Evolutionary conservation across 2,113 vertebrate genomes (phyloP), one percentile per base, ranked within the genome.

Genomic region (Cheirogaleus medius): DNA sequence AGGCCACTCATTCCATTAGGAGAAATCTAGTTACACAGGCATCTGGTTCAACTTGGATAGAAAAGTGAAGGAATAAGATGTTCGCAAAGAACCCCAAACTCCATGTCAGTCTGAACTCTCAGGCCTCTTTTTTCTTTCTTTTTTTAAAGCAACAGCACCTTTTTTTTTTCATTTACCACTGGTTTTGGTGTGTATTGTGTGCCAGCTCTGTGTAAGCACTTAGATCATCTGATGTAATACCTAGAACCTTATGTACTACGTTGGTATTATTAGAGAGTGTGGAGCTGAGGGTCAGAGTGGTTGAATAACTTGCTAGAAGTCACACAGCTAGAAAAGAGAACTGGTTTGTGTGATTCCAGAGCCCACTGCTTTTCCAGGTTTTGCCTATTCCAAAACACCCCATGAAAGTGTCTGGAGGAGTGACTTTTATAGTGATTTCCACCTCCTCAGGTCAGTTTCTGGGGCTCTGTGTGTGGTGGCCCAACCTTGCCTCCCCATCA

Each of bases 291-390:
- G n/a, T 58, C 52, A 80, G 82, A 69, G 69, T 84, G 37, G 42
- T 73, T 87, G 81, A 44, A 47, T 63, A 86, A 68, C 39, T 88
- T 81, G 44, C 34, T 13, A 3, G 0, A 56, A 78, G 54, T 60
- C 39, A 42, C 21, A 54, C 56, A 56, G 68, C 56, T 37, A 66
- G 83, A 63, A 80, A 64, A 49, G 52, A 60, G 87, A 68, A 49
- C 69, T 34, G 52, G 39, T 94, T 87, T 90, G 56, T 78, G 68
- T 71, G 94, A 81, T 56, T 87, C 69, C 82, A 90, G 76, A 81
- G 42, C 25, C 69, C 39, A 60, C 37, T 66, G 91, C 42, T 81
- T 49, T 80, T 82, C 34, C 23, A 54, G 42, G 37, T 82, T 87
- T 69, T 0, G 2, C 69, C 54, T 47, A 9, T 74, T 78, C 74